Evolutionary conservation across 2,113 vertebrate species (phyloP), one percentile per base, ranked within the genome.

Genomic region (Tachuris rubrigastra): DNA sequence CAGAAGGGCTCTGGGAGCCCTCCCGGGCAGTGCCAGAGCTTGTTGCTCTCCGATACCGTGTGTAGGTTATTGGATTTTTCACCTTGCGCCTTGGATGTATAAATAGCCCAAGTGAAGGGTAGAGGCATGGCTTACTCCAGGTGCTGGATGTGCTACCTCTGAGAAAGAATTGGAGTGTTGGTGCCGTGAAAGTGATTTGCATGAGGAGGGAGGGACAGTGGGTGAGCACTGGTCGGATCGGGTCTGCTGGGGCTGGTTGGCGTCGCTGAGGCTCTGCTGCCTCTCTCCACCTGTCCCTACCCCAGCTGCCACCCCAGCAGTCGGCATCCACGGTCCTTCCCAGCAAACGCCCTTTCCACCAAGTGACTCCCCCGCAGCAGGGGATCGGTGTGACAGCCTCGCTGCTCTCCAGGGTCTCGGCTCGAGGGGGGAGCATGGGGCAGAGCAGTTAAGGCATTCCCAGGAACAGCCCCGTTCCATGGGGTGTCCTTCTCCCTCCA

Each of bases 31-130:
- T n/a, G 79, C 84, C 30, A 1, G 41, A 67, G 77, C 91, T 95
- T 65, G 79, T 95, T 90, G 72, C 93, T 89, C 47, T 77, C 84
- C 14, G 49, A 37, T 53, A 6, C 28, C 1, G 1, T 41, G 69
- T 52, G 60, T 14, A 65, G 91, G 71, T 89, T 92, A 72, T 75
- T 2, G 6, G 62, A 56, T 79, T 92, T 95, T 95, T 95, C 87
- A 95, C 89, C 85, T 95, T 93, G 89, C 2, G 14, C 62, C 71
- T 72, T 8, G 42, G 58, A 12, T 58, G 41, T 79, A 82, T 82
- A 39, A 85, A 82, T 52, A 95, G 77, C 62, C 50, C 0, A 18
- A 49, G 76, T 5, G 2, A 59, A 46, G 59, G 73, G 93, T 30
- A 63, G 65, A 42, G 53, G 58, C 81, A 55, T 3, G 14, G 23